Percentiles rank a stretch among this genome's conserved stretches.
These are phyloP conservation scores for Hydractinia echinata DNA, from an alignment of 30 jellyfish, hydroid and myxozoan genomes.

Conservation along the genomic window DNA sequence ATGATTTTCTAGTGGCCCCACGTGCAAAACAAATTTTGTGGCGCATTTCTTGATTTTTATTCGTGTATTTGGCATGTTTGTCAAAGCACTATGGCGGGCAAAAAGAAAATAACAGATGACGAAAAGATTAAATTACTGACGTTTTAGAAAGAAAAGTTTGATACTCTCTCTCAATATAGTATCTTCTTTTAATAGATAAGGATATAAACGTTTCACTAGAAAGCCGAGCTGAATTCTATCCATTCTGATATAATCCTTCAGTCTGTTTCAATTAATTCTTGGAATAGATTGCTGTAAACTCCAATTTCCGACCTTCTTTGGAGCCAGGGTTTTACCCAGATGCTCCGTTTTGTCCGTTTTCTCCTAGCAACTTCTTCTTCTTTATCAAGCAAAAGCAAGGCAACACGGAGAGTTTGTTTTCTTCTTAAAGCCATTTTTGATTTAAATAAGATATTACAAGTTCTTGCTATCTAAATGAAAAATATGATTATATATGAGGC, in stretches of 20 bases:
- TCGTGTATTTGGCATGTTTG: too few relatives aligned
- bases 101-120: too few relatives aligned
- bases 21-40: too few relatives aligned
- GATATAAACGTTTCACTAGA: neutral
- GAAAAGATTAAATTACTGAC: too few relatives aligned
- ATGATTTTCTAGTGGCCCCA: too few relatives aligned
- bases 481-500: too few relatives aligned
- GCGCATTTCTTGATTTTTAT: too few relatives aligned
- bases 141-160: neutral
- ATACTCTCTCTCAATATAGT: neutral
- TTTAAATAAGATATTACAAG: neutral
- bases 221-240: neutral
- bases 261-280: neutral
- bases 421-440: neutral
- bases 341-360: neutral
- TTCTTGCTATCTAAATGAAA: too few relatives aligned
- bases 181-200: neutral
- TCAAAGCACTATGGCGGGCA: too few relatives aligned
- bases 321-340: neutral
- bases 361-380: neutral
- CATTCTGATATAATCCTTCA: neutral
- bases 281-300: neutral
- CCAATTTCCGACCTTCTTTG: neutral
- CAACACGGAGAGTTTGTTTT: neutral
- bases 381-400: neutral